phyloP scores from a whole-genome alignment of 2,888 invertebrate genomes.

The Eucera pruinosa region DNA sequence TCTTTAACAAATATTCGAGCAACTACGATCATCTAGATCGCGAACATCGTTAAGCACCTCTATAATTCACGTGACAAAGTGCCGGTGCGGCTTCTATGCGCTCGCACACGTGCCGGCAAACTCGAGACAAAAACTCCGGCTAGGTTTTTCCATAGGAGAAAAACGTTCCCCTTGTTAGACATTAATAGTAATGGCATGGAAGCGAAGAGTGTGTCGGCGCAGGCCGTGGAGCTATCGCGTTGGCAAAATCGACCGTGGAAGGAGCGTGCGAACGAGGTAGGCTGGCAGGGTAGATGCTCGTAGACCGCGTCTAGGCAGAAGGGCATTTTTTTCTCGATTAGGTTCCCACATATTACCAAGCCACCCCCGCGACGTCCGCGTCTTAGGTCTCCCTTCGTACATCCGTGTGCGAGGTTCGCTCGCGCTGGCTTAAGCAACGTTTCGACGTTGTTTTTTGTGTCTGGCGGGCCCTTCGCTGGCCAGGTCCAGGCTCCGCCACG shows the following conservation, averaged over 20 bases:
- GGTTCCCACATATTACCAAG: slow-evolving; percentile 83
- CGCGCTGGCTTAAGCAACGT: slow-evolving; percentile 80
- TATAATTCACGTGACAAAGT: too few species aligned
- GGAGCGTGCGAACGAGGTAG: slow-evolving; percentile 39
- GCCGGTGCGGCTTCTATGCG: too few species aligned
- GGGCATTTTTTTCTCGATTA: slow-evolving; percentile 70
- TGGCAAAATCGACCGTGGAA: not conserved
- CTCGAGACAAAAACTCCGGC: not conserved
- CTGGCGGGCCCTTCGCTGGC: slow-evolving; percentile 85
- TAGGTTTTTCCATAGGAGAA: not conserved
- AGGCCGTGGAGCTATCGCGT: not conserved
- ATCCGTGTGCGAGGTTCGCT: slow-evolving; percentile 56
- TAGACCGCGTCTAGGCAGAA: slow-evolving; percentile 55
- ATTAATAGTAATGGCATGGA: too few species aligned
- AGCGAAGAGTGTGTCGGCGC: not conserved
- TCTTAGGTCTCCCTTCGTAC: slow-evolving; percentile 44
- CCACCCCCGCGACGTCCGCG: slow-evolving; percentile 82
- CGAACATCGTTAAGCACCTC: too few species aligned
- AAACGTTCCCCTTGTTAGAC: not conserved
- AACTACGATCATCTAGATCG: too few species aligned
- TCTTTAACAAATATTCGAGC: slow-evolving; percentile 13
- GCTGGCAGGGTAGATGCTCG: slow-evolving; percentile 22
- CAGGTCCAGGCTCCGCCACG: slow-evolving; percentile 88
- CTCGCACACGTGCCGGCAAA: too few species aligned
- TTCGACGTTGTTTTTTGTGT: slow-evolving; percentile 84